A percentile compares a stretch with the other conserved stretches of the same genome.
Conservation (phyloP, 2,888 invertebrate genomes). For the Linnaemya tessellans region DNA sequence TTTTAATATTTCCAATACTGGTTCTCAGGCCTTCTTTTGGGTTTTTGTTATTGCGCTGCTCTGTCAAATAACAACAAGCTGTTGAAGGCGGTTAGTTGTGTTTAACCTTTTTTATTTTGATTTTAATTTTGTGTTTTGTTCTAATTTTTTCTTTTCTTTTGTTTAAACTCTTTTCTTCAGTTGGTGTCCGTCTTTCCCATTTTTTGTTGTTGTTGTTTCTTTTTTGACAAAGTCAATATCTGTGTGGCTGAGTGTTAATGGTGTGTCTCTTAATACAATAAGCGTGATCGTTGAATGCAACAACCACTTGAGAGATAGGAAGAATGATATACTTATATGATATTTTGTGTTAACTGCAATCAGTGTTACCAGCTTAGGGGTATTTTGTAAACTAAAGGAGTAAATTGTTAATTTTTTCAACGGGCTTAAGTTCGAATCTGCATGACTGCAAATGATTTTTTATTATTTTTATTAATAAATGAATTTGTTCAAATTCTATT, state of each 20-base stretch:
- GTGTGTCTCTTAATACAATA: conserved; percentile 54
- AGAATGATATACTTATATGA: conserved; percentile 49
- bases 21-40: conserved; percentile 66
- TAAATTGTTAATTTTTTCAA: no score
- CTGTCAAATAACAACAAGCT: conserved; percentile 46
- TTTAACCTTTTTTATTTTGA: conserved; percentile 39
- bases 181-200: conserved; percentile 11
- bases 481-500: no score
- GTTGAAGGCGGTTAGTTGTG: conserved; percentile 58
- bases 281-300: conserved; percentile 67
- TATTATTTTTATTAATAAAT: no score
- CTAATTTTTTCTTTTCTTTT: conserved; percentile 33
- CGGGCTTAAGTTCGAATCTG: no score
- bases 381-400: no score
- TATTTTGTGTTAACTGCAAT: conserved; percentile 18
- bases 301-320: conserved; percentile 69
- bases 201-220: neutral
- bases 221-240: conserved; percentile 62
- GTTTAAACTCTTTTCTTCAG: conserved; percentile 46
- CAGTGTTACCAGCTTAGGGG: neutral
- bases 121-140: conserved; percentile 25
- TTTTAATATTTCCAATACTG: conserved; percentile 58
- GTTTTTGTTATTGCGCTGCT: conserved; percentile 25
- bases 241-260: conserved; percentile 40
- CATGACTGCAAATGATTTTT: no score